Conservation (phyloP, 2,797 vertebrate genomes). For the Poeciliopsis paucimaculata region DNA sequence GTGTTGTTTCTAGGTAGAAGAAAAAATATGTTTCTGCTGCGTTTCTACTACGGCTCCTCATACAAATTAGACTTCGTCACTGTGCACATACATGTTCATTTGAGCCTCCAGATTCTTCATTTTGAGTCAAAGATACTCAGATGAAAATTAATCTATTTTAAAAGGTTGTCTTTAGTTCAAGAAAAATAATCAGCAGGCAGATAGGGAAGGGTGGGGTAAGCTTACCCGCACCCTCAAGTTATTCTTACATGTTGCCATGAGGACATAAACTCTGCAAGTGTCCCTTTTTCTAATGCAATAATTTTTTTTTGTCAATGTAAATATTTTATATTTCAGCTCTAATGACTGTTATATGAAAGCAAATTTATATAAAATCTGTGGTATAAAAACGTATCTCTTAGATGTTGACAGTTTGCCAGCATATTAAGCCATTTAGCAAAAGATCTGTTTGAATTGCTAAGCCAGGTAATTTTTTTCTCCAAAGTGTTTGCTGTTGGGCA, state of each 20-base stretch:
- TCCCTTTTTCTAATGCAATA: too few species aligned
- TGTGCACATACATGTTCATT: background rate
- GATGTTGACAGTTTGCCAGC: too few species aligned
- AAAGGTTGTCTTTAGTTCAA: background rate
- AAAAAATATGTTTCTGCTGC: background rate
- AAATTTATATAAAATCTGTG: too few species aligned
- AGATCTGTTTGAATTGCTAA: background rate
- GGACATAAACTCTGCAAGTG: too few species aligned
- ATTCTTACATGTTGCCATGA: too few species aligned
- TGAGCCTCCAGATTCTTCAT: background rate
- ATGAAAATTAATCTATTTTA: background rate
- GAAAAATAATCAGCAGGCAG: background rate
- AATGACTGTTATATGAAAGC: too few species aligned
- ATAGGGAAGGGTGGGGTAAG: too few species aligned
- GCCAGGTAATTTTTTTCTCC: background rate
- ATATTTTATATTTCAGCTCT: too few species aligned
- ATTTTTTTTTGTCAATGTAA: too few species aligned
- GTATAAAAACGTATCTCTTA: too few species aligned
- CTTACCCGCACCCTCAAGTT: too few species aligned
- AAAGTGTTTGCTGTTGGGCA: background rate
- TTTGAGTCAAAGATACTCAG: background rate
- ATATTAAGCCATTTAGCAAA: background rate
- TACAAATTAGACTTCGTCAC: background rate
- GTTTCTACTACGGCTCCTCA: background rate
- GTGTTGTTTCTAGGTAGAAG: background rate